These are phyloP conservation scores for Turritopsis rubra DNA, from an alignment of 30 jellyfish, hydroid and myxozoan genomes.

Conservation along the genomic window DNA sequence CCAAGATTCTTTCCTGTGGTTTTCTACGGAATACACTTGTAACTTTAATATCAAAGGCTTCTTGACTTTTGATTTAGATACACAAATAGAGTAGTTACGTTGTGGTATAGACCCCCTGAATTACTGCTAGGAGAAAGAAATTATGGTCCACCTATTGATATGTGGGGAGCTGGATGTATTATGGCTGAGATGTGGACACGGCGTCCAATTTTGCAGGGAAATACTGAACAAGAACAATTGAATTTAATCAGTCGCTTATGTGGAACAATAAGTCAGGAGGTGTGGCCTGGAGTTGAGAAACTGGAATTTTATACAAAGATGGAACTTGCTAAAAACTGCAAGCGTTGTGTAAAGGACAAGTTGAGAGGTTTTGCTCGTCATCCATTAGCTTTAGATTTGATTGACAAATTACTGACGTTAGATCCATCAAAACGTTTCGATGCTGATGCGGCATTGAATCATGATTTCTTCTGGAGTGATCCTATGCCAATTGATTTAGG, in stretches of 20 bases:
- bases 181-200: slow-evolving; percentile 99
- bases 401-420: slow-evolving; percentile 70
- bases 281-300: slow-evolving; percentile 92
- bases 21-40: neutral
- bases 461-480: slow-evolving; percentile 95
- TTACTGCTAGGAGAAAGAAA: slow-evolving; percentile 92
- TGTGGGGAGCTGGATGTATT: slow-evolving; percentile 99
- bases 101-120: slow-evolving; percentile 99
- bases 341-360: slow-evolving; percentile 81
- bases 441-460: slow-evolving; percentile 95
- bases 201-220: slow-evolving; percentile 92
- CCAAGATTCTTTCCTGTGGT: too few species aligned
- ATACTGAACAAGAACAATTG: slow-evolving; percentile 81
- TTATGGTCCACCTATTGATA: slow-evolving; percentile 94
- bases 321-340: slow-evolving; percentile 69
- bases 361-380: slow-evolving; percentile 64
- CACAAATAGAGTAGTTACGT: slow-evolving; percentile 93
- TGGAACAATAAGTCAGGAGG: slow-evolving; percentile 76
- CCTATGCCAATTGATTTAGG: slow-evolving; percentile 96
- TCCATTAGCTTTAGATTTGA: slow-evolving; percentile 82
- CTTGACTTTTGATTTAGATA: slow-evolving; percentile 31
- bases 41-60: neutral
- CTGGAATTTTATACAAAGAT: slow-evolving; percentile 61
- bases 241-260: slow-evolving; percentile 69
- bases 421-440: slow-evolving; percentile 93